phyloP scores from a whole-genome alignment of 2,797 vertebrate species.

The Prunella strophiata region DNA sequence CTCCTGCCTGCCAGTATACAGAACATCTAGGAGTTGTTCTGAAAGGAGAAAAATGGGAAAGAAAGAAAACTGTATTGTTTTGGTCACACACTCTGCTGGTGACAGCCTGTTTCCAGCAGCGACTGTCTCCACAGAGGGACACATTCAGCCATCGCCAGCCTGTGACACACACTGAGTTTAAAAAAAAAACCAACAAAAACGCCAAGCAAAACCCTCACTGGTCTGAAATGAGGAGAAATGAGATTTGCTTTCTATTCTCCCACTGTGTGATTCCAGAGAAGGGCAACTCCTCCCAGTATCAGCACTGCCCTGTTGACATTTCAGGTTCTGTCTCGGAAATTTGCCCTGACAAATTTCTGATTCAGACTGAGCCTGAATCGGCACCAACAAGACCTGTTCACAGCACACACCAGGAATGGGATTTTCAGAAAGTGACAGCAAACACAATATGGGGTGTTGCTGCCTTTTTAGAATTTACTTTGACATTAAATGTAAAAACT shows the following conservation, averaged over 20 bases:
- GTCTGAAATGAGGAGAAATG: conserved; percentile 13
- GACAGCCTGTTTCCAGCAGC: conserved; percentile 36
- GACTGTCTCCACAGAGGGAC: conserved; percentile 47
- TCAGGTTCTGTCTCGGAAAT: conserved; percentile 7
- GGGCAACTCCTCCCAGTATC: not conserved
- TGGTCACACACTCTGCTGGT: conserved; percentile 59
- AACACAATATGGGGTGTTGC: conserved; percentile 42
- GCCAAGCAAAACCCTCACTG: not conserved
- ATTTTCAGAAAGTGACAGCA: conserved; percentile 52
- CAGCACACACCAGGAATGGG: conserved; percentile 16
- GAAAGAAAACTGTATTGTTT: conserved; percentile 45
- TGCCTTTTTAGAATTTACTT: conserved; percentile 31
- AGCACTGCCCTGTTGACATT: conserved; percentile 38
- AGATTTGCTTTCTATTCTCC: conserved; percentile 9
- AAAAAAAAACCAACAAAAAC: not conserved
- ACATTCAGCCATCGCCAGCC: conserved; percentile 17
- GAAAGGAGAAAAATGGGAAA: not conserved
- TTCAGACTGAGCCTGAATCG: conserved; percentile 45
- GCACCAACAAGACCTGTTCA: conserved; percentile 49
- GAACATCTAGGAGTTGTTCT: conserved; percentile 61
- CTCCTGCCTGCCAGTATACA: conserved; percentile 31
- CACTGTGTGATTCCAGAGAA: conserved; percentile 2
- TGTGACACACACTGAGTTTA: not conserved
- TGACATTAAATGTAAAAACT: not conserved
- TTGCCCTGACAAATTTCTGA: conserved; percentile 44